Percentiles rank a stretch among this genome's conserved stretches.
Conservation (phyloP, 2,113 vertebrate species). For the Etheostoma cragini region DNA sequence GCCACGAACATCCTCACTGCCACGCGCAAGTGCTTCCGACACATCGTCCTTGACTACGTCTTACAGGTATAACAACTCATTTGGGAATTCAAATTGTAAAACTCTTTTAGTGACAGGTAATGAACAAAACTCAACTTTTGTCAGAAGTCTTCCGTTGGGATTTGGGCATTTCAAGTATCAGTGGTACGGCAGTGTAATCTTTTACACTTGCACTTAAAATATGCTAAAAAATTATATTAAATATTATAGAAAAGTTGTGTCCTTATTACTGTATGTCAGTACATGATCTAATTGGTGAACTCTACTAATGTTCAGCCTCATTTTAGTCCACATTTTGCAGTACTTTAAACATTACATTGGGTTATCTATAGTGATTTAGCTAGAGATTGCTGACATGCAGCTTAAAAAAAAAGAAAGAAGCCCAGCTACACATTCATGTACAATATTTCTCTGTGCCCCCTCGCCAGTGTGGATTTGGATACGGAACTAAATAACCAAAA, state of each 20-base stretch:
- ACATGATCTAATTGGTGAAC: background rate
- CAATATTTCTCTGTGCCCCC: background rate
- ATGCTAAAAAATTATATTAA: too few relatives aligned
- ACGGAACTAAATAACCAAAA: conserved; percentile 23
- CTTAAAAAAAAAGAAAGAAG: conserved; percentile 17
- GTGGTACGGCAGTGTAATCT: background rate
- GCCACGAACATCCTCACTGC: conserved; percentile 94
- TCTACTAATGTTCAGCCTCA: background rate
- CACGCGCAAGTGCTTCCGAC: conserved; percentile 96
- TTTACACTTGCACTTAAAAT: background rate
- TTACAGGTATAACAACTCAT: conserved; percentile 86
- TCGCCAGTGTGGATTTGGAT: background rate
- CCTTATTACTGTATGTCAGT: background rate
- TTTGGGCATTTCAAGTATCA: background rate
- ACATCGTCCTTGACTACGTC: conserved; percentile 97
- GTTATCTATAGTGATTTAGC: background rate
- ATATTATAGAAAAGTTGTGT: background rate
- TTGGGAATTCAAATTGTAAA: background rate
- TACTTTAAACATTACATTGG: background rate
- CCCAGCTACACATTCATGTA: background rate
- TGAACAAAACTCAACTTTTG: background rate
- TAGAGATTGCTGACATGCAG: conserved; percentile 20
- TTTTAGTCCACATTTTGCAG: background rate
- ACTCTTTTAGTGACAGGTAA: background rate
- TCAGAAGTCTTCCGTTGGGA: background rate